Conservation (phyloP, 2,888 invertebrate species). For the Apocheima hispidaria region DNA sequence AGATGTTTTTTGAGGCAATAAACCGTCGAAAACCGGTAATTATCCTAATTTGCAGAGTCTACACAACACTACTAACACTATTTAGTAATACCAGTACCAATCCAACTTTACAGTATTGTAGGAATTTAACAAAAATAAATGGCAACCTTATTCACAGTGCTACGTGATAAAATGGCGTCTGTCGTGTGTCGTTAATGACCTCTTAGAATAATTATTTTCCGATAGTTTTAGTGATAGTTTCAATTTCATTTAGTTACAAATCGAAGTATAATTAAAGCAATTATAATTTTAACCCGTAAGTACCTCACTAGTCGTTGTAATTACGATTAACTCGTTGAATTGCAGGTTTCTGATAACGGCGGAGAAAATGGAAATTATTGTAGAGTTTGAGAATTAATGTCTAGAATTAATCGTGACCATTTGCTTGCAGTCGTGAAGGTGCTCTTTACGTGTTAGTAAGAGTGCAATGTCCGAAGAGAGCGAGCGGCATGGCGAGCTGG, state of each 20-base stretch:
- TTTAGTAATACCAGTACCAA: too few species aligned
- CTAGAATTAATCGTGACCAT: slow-evolving; percentile 67
- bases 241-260: slow-evolving; percentile 32
- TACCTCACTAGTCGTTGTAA: slow-evolving; percentile 38
- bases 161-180: slow-evolving; percentile 80
- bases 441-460: slow-evolving; percentile 74
- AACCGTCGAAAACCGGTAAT: too few species aligned
- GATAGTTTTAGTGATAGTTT: slow-evolving; percentile 50
- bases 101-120: too few species aligned
- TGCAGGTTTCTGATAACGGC: slow-evolving; percentile 73
- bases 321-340: slow-evolving; percentile 36
- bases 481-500: slow-evolving; percentile 80
- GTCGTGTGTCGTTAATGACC: slow-evolving; percentile 64
- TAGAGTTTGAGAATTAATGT: too few species aligned
- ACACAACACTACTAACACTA: too few species aligned
- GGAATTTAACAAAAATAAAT: too few species aligned
- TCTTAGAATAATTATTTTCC: slow-evolving; percentile 57
- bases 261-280: slow-evolving; percentile 26
- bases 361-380: slow-evolving; percentile 66
- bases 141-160: slow-evolving; percentile 52
- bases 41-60: too few species aligned
- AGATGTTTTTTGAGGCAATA: too few species aligned
- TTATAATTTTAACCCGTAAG: slow-evolving; percentile 45
- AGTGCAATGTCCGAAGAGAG: slow-evolving; percentile 85
- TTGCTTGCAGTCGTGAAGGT: slow-evolving; percentile 80